Evolutionary conservation across 2,888 invertebrate species (phyloP), one percentile per base, ranked within the genome.

Genomic region (Thereva nobilitata): DNA sequence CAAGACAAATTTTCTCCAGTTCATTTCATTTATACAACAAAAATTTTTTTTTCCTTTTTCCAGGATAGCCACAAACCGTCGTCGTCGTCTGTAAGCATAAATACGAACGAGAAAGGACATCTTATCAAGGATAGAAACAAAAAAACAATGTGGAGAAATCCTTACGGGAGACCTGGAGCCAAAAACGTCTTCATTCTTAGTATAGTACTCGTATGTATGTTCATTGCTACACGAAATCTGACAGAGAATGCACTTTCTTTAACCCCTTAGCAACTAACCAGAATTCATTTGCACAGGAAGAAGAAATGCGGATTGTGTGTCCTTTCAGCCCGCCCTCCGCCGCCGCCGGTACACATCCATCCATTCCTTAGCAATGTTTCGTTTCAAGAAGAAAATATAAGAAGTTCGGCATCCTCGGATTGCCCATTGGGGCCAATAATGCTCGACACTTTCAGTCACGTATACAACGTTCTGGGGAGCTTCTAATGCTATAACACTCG

Each of bases 1-100:
- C 68, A 66, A 68, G 65, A 65, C 56, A 53, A 61, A 66, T 61
- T 66, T 61, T 55, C 54, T 50, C 42, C 61, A 66, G 54, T 65
- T 66, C 63, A 66, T 68, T 66, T 68, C 66, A 68, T 49, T 49
- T 65, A 55, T 64, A 47, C 12, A 38, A 64, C 53, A 9, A 9
- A 44, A 7, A 10, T 52, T 56, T 23, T 66, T 56, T 67, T 47
- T 37, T 53, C 35, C 9, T 52, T 59, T 49, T 66, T 61, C 52
- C 4, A 38, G 50, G 52, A 63, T 63, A 41, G 7, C 52, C 63
- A 42, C 63, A 50, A 63, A 63, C 50, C 52, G 50, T 63, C 63
- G 50, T 23, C 52, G 23, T 23, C 23, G 23, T 23, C 23, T 23
- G 23, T 23, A 63, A 63, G 34, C 10, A 42, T 59, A 59, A 59